These are phyloP conservation scores for Boloria euphrosyne DNA, from an alignment of 2,888 invertebrate species.

Conservation along the genomic window DNA sequence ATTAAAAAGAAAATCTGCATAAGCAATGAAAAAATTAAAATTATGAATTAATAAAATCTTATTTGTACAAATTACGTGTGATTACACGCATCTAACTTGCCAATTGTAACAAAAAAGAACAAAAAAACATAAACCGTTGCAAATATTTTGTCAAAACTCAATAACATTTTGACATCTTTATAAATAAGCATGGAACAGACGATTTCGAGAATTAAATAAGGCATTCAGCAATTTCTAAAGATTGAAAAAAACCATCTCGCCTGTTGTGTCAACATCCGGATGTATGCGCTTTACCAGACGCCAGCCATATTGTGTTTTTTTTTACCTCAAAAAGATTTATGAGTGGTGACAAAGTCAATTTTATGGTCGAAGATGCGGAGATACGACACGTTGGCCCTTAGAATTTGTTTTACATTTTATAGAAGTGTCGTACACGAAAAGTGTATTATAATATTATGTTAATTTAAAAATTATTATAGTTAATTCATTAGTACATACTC, in stretches of 20 bases:
- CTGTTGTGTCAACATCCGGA: constrained; percentile 77
- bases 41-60: too few species aligned
- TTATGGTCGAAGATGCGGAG: constrained; percentile 62
- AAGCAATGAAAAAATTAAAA: too few species aligned
- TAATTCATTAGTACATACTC: too few species aligned
- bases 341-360: constrained; percentile 79
- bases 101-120: neutral
- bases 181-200: constrained; percentile 17
- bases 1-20: too few species aligned
- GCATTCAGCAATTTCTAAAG: constrained; percentile 27
- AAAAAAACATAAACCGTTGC: constrained; percentile 3
- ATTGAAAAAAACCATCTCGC: constrained; percentile 40
- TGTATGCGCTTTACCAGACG: constrained; percentile 53
- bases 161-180: constrained; percentile 22
- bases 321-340: constrained; percentile 70
- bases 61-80: too few species aligned
- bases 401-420: neutral
- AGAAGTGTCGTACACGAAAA: neutral
- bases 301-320: constrained; percentile 64
- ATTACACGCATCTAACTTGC: too few species aligned
- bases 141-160: constrained; percentile 17
- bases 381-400: constrained; percentile 56
- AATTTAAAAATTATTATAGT: too few species aligned
- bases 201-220: constrained; percentile 36
- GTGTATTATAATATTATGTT: too few species aligned